Evolutionary conservation across 2,113 vertebrate genomes (phyloP).

Genomic region (Chascanopsetta lugubris): DNA sequence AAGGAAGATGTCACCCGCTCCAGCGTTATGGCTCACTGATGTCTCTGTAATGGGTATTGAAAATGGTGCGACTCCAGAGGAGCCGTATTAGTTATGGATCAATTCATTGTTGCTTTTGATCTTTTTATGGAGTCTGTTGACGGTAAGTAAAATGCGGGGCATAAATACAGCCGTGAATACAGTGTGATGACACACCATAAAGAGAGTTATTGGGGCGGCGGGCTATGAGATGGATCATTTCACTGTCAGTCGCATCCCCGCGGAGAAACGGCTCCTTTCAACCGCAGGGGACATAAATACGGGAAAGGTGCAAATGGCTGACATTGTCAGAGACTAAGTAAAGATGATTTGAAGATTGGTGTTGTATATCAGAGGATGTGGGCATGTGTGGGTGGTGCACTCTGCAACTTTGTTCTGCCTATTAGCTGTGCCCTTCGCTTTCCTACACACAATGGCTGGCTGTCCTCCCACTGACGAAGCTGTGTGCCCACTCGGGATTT

Average conservation of each 20-base stretch:
- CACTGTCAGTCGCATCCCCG: background rate
- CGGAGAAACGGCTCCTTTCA: conserved; percentile 9
- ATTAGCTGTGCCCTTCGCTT: conserved; percentile 21
- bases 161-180: background rate
- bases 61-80: background rate
- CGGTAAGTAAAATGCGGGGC: background rate
- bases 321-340: conserved; percentile 11
- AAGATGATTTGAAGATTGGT: conserved; percentile 22
- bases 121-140: background rate
- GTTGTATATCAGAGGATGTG: background rate
- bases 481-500: conserved; percentile 20
- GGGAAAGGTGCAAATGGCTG: conserved; percentile 15
- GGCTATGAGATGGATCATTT: background rate
- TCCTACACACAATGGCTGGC: conserved; percentile 9
- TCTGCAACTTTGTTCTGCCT: conserved; percentile 30
- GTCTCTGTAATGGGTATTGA: background rate
- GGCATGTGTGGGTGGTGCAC: conserved; percentile 35
- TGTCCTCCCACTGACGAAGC: conserved; percentile 44
- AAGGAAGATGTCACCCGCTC: background rate
- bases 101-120: background rate
- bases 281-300: conserved; percentile 4
- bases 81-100: background rate
- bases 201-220: conserved; percentile 5
- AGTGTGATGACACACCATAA: background rate
- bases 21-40: background rate